Base-by-base conservation (phyloP, 2,113 vertebrate genomes). In the Melospiza melodia region DNA sequence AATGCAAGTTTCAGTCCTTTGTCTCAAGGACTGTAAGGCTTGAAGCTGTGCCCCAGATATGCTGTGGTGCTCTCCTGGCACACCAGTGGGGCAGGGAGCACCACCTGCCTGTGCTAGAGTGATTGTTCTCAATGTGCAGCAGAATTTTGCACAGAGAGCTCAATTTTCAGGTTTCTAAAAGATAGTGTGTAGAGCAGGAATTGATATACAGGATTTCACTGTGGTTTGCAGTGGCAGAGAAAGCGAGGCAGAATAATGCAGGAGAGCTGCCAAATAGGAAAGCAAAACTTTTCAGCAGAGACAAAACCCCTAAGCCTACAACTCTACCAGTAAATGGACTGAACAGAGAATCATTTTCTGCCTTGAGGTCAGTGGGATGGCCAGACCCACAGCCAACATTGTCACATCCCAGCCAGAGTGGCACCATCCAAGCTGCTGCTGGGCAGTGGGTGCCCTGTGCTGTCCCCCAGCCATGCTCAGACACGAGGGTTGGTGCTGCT, bases 401-500 rank as follows among this genome's bases (percentile, higher is more conserved):
- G n/a, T 41, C 41, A 37, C 10, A 59, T 54, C 14, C 48, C 77
- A 48, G 31, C 16, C 13, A 5, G 66, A 15, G 41, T 9, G 59
- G 46, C 49, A 39, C 23, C 27, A 52, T 10, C 21, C 77, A 52
- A 1, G n/a, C 9, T 35, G 41, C 59, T 44, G 13, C 0, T 23
- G 24, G 66, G 11, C 30, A 39, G 15, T 10, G 3, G 6, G 54
- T 65, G 55, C 9, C 19, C 77, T 24, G 5, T 15, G 52, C 67
- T 68, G 52, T 15, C 30, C 41, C 30, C 43, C 28, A 3, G 25
- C 49, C 6, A 2, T 0, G 13, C 18, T 11, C 43, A 49, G 43
- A 16, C 7, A 2, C 0, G 1, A 0, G 0, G 13, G 12, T 2
- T 4, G 3, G 63, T 62, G 74, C 54, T 66, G 77, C 55, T 17